A percentile compares a stretch with the other conserved stretches of the same genome.
Conservation (phyloP, 1,140 invertebrate genomes). For the Aplysia californica region DNA sequence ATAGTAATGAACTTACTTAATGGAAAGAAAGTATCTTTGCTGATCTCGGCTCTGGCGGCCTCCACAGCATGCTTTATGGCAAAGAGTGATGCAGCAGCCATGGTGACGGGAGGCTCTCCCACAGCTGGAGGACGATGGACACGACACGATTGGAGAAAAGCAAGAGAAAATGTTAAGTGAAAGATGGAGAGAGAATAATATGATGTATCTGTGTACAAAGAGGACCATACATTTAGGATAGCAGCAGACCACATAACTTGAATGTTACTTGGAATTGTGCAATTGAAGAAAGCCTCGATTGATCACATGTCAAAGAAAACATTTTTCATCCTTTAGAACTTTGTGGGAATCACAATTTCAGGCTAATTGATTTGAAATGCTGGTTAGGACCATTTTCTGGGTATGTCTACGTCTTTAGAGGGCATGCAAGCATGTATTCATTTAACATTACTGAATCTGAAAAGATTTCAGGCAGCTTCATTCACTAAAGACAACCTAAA, state of each 20-base stretch:
- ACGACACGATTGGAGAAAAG: not conserved
- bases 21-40: slow-evolving; percentile 45
- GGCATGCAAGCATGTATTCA: no score
- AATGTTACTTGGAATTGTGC: not conserved
- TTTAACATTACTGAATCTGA: no score
- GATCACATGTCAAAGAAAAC: not conserved
- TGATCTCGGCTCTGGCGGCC: slow-evolving; percentile 48
- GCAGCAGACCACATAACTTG: not conserved
- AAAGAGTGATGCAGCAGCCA: slow-evolving; percentile 56
- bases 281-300: not conserved
- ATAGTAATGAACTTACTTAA: slow-evolving; percentile 44
- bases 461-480: no score
- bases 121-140: slow-evolving; percentile 45
- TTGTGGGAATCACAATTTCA: no score
- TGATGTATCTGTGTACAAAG: not conserved
- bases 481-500: no score
- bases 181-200: not conserved
- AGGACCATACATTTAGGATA: not conserved
- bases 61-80: slow-evolving; percentile 59
- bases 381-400: no score
- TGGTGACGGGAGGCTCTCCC: slow-evolving; percentile 65
- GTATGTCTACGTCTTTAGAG: no score
- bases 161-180: not conserved
- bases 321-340: no score
- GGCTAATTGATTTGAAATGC: no score